Evolutionary conservation across 2,888 invertebrate genomes (phyloP), one percentile per base, ranked within the genome.

Genomic region (Oligia strigilis): DNA sequence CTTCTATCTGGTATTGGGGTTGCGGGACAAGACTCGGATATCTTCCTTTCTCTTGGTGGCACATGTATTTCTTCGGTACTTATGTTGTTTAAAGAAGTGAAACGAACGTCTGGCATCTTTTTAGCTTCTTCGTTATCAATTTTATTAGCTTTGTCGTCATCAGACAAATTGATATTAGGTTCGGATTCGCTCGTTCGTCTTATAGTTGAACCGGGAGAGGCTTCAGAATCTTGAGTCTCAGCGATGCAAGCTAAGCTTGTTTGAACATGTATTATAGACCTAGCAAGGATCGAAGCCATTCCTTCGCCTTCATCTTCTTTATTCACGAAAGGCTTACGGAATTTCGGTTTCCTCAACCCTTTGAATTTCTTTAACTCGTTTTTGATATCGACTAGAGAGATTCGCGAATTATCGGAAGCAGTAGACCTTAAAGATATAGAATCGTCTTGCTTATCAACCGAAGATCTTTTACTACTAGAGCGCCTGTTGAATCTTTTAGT

Each of bases 241-340:
- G 97, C 95, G 67, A 98, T 97, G 88, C 97, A 97, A 82, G 97
- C 97, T 29, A 98, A 94, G 90, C 97, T 97, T 8, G 97, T 97
- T 67, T 97, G 97, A 8, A 97, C 97, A 78, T 97, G 97, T 87
- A 98, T 97, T 2, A 98, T 97, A 4, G 98, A 98, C 82, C 98
- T 96, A 14, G 98, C 98, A 36, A 98, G 94, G 71, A 98, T 95
- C 23, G 98, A 97, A 0, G 98, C 98, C 97, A 98, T 98, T 1
- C 97, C 97, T 75, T 97, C 97, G 2, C 97, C 97, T 88, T 97
- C 97, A 60, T 97, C 97, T 74, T 94, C 93, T 85, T 93, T 94
- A 86, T 93, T 94, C n/a, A 89, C 87, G 72, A 91, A 93, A 4
- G 95, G 91, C 90, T 95, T 96, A 36, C 92, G 92, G 67, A 96